Conservation (phyloP, 2,888 invertebrate genomes). For the Epistrophe eligans region DNA sequence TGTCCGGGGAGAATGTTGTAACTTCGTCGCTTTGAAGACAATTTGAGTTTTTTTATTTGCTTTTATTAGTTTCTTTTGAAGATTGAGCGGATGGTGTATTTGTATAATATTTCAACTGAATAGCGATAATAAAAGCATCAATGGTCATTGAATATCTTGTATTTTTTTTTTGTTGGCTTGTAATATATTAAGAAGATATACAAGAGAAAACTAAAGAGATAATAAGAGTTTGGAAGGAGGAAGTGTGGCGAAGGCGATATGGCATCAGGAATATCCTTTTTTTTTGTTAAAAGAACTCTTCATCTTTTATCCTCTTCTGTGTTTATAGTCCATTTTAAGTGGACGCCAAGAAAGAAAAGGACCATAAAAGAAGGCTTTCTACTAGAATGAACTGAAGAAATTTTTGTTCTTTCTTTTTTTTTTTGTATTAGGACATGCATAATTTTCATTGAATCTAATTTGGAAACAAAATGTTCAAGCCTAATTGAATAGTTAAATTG, state of each 20-base stretch:
- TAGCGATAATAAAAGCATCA: slow-evolving; percentile 74
- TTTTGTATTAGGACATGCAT: slow-evolving; percentile 55
- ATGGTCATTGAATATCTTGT: slow-evolving; percentile 74
- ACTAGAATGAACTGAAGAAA: slow-evolving; percentile 48
- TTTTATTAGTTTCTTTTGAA: slow-evolving; percentile 62
- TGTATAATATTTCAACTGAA: slow-evolving; percentile 71
- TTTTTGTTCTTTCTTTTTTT: slow-evolving; percentile 13
- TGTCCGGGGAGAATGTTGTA: slow-evolving; percentile 28
- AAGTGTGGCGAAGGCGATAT: slow-evolving; percentile 26
- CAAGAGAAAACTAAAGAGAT: slow-evolving; percentile 65
- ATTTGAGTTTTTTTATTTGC: slow-evolving; percentile 12
- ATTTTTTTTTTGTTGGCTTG: slow-evolving; percentile 39
- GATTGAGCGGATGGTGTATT: slow-evolving; percentile 65
- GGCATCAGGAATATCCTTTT: slow-evolving; percentile 41
- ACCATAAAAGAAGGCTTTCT: slow-evolving; percentile 40
- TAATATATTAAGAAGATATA: slow-evolving; percentile 66
- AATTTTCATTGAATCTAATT: slow-evolving; percentile 36
- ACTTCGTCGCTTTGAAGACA: slow-evolving; percentile 45
- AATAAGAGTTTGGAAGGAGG: slow-evolving; percentile 34
- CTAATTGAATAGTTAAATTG: slow-evolving; percentile 4
- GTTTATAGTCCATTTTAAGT: slow-evolving; percentile 45
- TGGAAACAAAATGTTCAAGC: slow-evolving; percentile 6
- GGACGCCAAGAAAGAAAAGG: not conserved
- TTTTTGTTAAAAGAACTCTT: slow-evolving; percentile 25
- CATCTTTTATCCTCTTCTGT: slow-evolving; percentile 52